These are phyloP conservation scores for Eremobia ochroleuca DNA, from an alignment of 2,888 invertebrate species.

Conservation along the genomic window DNA sequence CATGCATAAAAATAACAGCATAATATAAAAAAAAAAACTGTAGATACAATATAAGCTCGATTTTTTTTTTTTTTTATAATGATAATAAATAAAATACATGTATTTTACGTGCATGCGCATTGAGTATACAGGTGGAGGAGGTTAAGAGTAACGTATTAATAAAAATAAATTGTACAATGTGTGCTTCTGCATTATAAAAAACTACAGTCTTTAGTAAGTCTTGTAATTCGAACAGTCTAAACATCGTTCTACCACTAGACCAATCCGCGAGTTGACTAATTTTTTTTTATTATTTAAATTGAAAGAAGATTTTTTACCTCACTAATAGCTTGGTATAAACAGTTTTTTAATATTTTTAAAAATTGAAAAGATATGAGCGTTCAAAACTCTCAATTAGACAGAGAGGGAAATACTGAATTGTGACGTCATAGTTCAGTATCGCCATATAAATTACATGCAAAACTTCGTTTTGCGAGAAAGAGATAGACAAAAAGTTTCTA, in stretches of 20 bases:
- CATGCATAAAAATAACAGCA: constrained; percentile 24
- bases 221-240: constrained; percentile 11
- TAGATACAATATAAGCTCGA: constrained; percentile 1
- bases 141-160: not conserved
- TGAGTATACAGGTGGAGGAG: not conserved
- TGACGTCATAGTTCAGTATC: no score
- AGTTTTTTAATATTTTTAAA: no score
- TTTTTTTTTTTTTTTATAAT: constrained; percentile 1
- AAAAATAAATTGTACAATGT: not conserved
- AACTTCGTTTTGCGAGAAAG: no score
- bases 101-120: not conserved
- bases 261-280: no score
- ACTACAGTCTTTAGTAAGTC: not conserved
- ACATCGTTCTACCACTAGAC: not conserved
- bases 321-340: no score
- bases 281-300: no score
- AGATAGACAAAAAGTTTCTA: no score
- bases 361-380: no score
- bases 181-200: not conserved
- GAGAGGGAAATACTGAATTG: no score
- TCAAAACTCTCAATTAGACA: no score
- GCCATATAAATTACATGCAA: no score
- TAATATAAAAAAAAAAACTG: constrained; percentile 2
- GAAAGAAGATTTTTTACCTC: no score
- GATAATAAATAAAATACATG: not conserved